A percentile compares a stretch with the other conserved stretches of the same genome.
Evolutionary conservation across 2,888 invertebrate species (phyloP).

Genomic region (Stictocephala bisonia): DNA sequence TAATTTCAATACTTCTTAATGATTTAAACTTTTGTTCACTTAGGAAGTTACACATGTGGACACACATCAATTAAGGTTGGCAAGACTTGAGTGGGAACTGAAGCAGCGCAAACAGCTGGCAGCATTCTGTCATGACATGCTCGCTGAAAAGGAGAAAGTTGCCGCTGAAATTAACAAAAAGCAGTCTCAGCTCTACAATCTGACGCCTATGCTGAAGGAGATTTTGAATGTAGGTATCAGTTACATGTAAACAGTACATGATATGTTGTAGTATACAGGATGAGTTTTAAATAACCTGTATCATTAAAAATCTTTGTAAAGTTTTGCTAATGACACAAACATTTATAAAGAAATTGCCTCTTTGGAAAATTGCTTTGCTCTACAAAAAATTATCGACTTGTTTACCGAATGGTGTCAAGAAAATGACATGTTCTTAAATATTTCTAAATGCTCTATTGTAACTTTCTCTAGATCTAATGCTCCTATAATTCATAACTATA

Average conservation of each 20-base stretch:
- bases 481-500: too few relatives aligned
- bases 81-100: conserved; percentile 92
- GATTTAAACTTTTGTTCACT: too few relatives aligned
- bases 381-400: too few relatives aligned
- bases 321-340: too few relatives aligned
- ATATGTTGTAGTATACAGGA: background rate
- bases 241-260: background rate
- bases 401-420: too few relatives aligned
- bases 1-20: too few relatives aligned
- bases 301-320: too few relatives aligned
- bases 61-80: conserved; percentile 83
- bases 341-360: too few relatives aligned
- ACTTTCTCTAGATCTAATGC: too few relatives aligned
- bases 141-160: conserved; percentile 81
- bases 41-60: conserved; percentile 76
- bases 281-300: background rate
- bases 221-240: conserved; percentile 69
- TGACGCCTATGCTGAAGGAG: conserved; percentile 80
- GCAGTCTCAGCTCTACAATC: conserved; percentile 80
- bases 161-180: conserved; percentile 80
- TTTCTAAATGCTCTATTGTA: too few relatives aligned
- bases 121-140: conserved; percentile 78
- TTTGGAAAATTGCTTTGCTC: too few relatives aligned
- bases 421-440: too few relatives aligned
- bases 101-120: conserved; percentile 87